phyloP scores from a whole-genome alignment of 2,888 invertebrate genomes.

The Hemistola chrysoprasaria region DNA sequence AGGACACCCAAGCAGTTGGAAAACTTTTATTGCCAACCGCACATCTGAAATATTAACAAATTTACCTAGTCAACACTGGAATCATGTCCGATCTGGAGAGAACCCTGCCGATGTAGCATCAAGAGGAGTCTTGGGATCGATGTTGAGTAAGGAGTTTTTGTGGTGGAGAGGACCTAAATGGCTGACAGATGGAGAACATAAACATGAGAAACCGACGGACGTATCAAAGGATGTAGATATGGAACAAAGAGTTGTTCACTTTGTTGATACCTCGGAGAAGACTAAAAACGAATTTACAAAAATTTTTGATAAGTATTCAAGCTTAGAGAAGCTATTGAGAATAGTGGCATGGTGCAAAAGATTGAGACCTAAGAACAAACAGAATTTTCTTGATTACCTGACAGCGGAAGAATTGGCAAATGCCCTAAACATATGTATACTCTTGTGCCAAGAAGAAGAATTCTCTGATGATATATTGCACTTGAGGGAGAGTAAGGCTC shows the following conservation, averaged over 20 bases:
- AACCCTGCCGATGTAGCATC: constrained; percentile 30
- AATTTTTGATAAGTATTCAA: too few species aligned
- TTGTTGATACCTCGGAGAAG: too few species aligned
- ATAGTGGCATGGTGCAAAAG: not conserved
- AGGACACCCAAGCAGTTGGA: too few species aligned
- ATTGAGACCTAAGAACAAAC: too few species aligned
- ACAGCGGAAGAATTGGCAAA: not conserved
- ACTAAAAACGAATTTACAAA: too few species aligned
- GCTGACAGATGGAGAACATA: too few species aligned
- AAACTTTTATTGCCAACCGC: too few species aligned
- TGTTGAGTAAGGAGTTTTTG: too few species aligned
- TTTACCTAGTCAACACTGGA: constrained; percentile 14
- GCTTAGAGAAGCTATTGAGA: constrained; percentile 9
- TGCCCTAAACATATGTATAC: not conserved
- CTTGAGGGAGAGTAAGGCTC: not conserved
- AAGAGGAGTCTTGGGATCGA: constrained; percentile 16
- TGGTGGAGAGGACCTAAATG: too few species aligned
- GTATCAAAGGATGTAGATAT: too few species aligned
- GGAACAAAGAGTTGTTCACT: too few species aligned
- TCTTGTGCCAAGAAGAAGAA: not conserved
- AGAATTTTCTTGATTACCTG: constrained; percentile 2
- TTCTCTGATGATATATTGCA: not conserved
- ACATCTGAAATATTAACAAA: constrained; percentile 19
- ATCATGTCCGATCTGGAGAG: constrained; percentile 11
- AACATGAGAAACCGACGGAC: too few species aligned